A percentile compares a stretch with the other conserved stretches of the same genome.
phyloP scores from a whole-genome alignment of 2,113 vertebrate genomes.

The Tringa solitaria region DNA sequence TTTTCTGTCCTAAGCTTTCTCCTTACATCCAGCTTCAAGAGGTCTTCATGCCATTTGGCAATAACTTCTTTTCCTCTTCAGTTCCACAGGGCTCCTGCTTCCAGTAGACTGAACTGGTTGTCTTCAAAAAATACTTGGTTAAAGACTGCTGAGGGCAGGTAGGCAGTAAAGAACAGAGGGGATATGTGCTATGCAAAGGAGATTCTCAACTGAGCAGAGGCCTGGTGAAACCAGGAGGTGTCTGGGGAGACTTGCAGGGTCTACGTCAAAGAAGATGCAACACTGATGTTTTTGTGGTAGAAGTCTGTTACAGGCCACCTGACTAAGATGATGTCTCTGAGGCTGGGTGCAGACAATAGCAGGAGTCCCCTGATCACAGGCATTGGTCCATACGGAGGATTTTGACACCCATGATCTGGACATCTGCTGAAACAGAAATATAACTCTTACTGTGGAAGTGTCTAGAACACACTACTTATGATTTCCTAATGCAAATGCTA shows the following conservation, averaged over 20 bases:
- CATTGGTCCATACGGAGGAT: neutral
- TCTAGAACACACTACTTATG: neutral
- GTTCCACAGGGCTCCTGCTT: neutral
- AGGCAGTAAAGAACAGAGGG: neutral
- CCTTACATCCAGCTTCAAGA: neutral
- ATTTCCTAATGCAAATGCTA: neutral
- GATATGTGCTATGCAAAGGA: neutral
- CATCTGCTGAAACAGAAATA: neutral
- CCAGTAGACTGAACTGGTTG: neutral
- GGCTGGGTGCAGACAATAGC: neutral
- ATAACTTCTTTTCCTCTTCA: neutral
- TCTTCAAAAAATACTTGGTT: neutral
- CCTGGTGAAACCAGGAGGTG: neutral
- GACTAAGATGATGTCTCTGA: neutral
- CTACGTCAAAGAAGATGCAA: neutral
- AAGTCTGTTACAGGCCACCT: neutral
- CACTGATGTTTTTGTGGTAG: neutral
- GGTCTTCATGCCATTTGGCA: neutral
- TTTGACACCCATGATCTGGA: neutral
- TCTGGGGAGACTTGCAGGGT: neutral
- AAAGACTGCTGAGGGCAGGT: neutral
- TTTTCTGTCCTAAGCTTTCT: neutral
- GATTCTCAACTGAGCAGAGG: neutral
- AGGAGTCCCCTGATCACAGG: neutral
- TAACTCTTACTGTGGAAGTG: fast-evolving